Percentiles rank a stretch among this genome's conserved stretches.
These are phyloP conservation scores for Myrmecophaga tridactyla DNA, from an alignment of 2,113 vertebrate species.

Conservation along the genomic window DNA sequence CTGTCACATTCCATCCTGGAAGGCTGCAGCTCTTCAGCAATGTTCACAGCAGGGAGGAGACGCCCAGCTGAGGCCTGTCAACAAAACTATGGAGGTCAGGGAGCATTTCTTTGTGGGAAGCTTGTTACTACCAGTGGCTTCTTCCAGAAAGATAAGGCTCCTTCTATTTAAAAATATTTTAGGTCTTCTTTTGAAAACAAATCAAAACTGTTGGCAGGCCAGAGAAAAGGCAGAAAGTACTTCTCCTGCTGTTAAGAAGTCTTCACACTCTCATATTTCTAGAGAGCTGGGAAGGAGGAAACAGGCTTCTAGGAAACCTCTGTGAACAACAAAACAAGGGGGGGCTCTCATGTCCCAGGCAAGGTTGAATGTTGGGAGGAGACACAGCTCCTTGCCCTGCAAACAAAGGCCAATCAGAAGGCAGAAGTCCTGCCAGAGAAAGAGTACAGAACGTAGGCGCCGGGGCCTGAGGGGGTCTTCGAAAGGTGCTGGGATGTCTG, in stretches of 20 bases:
- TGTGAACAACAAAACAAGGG: slow-evolving; percentile 12
- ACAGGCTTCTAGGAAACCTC: slow-evolving; percentile 17
- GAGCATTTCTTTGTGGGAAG: slow-evolving; percentile 34
- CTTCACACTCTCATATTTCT: not conserved
- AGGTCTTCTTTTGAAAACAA: slow-evolving; percentile 8
- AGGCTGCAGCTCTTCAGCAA: slow-evolving; percentile 21
- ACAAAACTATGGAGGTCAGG: not conserved
- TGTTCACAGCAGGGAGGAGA: not conserved
- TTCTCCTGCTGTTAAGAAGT: slow-evolving; percentile 40
- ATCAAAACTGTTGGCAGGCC: slow-evolving; percentile 23
- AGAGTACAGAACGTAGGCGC: not conserved
- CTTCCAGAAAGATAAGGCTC: slow-evolving; percentile 43
- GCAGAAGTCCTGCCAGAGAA: not conserved
- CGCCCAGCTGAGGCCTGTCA: slow-evolving; percentile 48
- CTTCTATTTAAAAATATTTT: slow-evolving; percentile 49
- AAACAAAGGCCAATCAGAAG: not conserved
- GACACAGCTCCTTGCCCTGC: not conserved
- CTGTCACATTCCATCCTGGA: not conserved
- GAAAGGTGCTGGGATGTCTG: not conserved
- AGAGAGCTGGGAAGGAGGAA: not conserved
- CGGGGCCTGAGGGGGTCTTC: not conserved
- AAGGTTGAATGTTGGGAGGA: not conserved
- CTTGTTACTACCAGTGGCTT: slow-evolving; percentile 12
- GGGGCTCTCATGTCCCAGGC: not conserved
- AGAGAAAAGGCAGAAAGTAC: slow-evolving; percentile 36